Percentiles rank a stretch among this genome's conserved stretches.
These are phyloP conservation scores for Drosophila rellima DNA, from an alignment of 2,888 invertebrate species.

Conservation along the genomic window DNA sequence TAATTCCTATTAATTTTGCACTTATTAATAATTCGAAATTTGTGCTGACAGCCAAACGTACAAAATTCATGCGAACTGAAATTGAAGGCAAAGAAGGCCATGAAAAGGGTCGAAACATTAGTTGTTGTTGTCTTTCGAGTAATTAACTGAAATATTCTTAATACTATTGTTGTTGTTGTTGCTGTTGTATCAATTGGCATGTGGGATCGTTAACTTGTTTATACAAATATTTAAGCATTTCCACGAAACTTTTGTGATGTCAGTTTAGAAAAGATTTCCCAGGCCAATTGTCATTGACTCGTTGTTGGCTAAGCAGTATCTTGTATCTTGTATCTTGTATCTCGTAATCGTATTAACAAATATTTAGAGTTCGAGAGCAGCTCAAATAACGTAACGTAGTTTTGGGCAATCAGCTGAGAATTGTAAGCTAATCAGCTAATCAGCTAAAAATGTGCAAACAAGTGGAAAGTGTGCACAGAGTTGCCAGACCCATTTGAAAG, in stretches of 20 bases:
- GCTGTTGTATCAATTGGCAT: slow-evolving; percentile 21
- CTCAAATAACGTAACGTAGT: slow-evolving; percentile 53
- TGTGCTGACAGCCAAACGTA: slow-evolving; percentile 56
- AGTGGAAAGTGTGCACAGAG: slow-evolving; percentile 29
- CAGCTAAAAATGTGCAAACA: slow-evolving; percentile 57
- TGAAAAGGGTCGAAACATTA: slow-evolving; percentile 27
- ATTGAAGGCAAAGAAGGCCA: slow-evolving; percentile 41
- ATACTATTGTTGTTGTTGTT: slow-evolving; percentile 3
- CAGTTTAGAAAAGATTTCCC: slow-evolving; percentile 60
- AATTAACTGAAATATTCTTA: slow-evolving; percentile 19
- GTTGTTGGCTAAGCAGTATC: background rate
- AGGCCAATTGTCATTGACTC: slow-evolving; percentile 45
- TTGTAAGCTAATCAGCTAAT: slow-evolving; percentile 73
- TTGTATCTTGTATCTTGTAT: slow-evolving; percentile 3
- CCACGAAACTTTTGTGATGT: slow-evolving; percentile 25
- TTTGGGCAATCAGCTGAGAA: slow-evolving; percentile 44
- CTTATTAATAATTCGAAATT: slow-evolving; percentile 60
- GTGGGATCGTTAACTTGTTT: slow-evolving; percentile 23
- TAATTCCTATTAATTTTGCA: slow-evolving; percentile 71
- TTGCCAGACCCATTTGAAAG: slow-evolving; percentile 8
- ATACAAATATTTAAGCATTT: slow-evolving; percentile 16
- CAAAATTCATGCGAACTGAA: slow-evolving; percentile 66
- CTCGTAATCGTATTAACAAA: slow-evolving; percentile 25
- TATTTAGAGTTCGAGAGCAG: slow-evolving; percentile 49
- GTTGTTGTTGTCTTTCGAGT: slow-evolving; percentile 20